A percentile compares a stretch with the other conserved stretches of the same genome.
Evolutionary conservation across 2,797 vertebrate genomes (phyloP).

Genomic region (Neopelma chrysocephalum): DNA sequence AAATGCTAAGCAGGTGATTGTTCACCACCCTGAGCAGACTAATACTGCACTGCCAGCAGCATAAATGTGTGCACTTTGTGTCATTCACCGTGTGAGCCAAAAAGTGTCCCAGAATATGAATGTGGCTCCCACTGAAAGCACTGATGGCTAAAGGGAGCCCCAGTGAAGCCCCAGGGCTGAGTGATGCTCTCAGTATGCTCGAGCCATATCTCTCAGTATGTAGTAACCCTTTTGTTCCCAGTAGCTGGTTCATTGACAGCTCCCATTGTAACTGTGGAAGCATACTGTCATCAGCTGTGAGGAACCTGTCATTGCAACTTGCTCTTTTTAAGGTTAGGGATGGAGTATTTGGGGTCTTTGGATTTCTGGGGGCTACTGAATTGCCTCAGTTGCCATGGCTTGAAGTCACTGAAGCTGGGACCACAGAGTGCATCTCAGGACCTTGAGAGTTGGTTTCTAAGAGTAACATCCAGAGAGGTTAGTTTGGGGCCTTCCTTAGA

Average conservation of each 20-base stretch:
- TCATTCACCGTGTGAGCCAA: neutral
- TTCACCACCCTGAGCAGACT: neutral
- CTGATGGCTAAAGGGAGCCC: neutral
- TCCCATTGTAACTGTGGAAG: constrained; percentile 1
- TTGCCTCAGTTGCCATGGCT: neutral
- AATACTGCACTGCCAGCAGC: constrained; percentile 13
- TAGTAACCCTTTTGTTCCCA: neutral
- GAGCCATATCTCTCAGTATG: neutral
- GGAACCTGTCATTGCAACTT: constrained; percentile 20
- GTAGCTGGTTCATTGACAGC: neutral
- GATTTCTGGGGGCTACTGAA: neutral
- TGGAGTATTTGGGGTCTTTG: neutral
- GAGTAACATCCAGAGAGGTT: constrained; percentile 35
- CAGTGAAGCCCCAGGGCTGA: neutral
- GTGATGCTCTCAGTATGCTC: neutral
- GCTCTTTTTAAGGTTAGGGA: neutral
- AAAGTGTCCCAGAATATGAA: neutral
- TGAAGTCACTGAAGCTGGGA: neutral
- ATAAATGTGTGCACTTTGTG: neutral
- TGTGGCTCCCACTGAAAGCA: neutral
- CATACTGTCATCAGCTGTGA: constrained; percentile 1
- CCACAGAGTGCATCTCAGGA: neutral
- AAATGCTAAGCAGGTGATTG: constrained; percentile 3
- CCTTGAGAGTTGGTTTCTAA: neutral
- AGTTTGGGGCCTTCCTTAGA: neutral